Evolutionary conservation across 2,797 vertebrate species (phyloP), one percentile per base, ranked within the genome.

Genomic region (Aldrovandia affinis): DNA sequence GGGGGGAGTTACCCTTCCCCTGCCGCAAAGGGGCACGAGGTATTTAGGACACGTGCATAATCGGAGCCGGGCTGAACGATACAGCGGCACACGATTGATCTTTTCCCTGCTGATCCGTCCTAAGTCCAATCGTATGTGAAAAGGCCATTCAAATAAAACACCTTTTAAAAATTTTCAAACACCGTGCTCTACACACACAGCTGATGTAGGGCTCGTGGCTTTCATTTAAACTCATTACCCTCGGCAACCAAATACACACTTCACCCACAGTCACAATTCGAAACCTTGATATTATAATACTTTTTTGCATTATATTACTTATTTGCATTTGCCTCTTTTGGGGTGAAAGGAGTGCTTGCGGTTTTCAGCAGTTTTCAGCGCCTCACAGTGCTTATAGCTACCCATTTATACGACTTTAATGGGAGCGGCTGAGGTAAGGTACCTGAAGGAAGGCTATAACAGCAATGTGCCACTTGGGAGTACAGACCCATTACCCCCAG

Each of bases 11-110:
- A n/a, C n/a, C 30, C 42, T 83, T 78, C 87, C 89, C 86, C 89
- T 88, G 78, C 81, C 86, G 90, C 87, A 89, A 88, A 57, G 88
- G 87, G 89, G 84, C 87, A 85, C 86, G 82, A 88, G 75, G 82
- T 86, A 83, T 89, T 89, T 86, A 83, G 83, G 84, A 79, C 65
- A 36, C 81, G 70, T 82, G 30, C 54, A n/a, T 79, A 44, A 25
- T 57, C 25, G 18, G 28, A 30, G 1, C 14, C 63, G 36, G 25
- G 47, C 18, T 63, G 10, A 4, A 12, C 12, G 50, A 52, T 52
- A 52, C 50, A 52, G 50, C 4, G 4, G 50, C 50, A 4, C 4
- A 12, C 50, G 12, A 52, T 12, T 4, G 50, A 52, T 52, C 50
- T 12, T 4, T 52, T 52, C 4, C 50, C 50, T 52, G 50, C 50